Base-by-base conservation (phyloP, 1,140 invertebrate species). In the Arion vulgaris region DNA sequence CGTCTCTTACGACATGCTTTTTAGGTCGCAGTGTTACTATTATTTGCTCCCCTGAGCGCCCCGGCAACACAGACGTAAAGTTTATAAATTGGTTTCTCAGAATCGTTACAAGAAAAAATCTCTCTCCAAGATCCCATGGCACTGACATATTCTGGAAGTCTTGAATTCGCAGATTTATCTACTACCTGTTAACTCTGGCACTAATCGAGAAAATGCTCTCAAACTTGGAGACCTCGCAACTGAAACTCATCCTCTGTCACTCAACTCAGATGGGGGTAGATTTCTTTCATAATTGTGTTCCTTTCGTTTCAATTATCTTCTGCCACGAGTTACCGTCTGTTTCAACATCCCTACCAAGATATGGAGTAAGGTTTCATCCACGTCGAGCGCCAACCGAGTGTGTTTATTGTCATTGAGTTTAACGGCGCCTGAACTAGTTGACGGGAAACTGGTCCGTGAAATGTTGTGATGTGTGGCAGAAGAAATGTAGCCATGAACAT, bases 241-340 rank as follows among this genome's bases (percentile, higher is more conserved):
- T 17, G 28, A 34, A 66, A 66, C 62, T 66, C 62, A 1, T 66
- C 62, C 2, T 28, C 62, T 66, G 62, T 28, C 62, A 66, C 62
- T 66, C 62, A 66, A 66, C n/a, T 66, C 28, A 4, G 62, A 66
- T 66, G 28, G 62, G 62, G 62, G 62, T 66, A 32, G 62, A 32
- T 66, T 66, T 66, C n/a, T 66, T 66, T 66, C 62, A 28, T 66
- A 66, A 66, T 66, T 66, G 28, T 66, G 9, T 66, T 66, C 28
- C 62, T 66, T 66, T 66, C 62, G 62, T 66, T 66, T 66, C 28
- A 32, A 66, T 32, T 32, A 32, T 66, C n/a, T 17, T 28, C 28
- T 32, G n/a, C n/a, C 62, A 66, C 62, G 28, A 2, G 62, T 28
- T 66, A 32, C 62, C 62, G 28, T 66, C n/a, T 66, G 28, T 66